Evolutionary conservation across 37 sponge, comb jelly and placozoan genomes (phyloP), one percentile per base, ranked within the genome.

Genomic region (Bolinopsis microptera): DNA sequence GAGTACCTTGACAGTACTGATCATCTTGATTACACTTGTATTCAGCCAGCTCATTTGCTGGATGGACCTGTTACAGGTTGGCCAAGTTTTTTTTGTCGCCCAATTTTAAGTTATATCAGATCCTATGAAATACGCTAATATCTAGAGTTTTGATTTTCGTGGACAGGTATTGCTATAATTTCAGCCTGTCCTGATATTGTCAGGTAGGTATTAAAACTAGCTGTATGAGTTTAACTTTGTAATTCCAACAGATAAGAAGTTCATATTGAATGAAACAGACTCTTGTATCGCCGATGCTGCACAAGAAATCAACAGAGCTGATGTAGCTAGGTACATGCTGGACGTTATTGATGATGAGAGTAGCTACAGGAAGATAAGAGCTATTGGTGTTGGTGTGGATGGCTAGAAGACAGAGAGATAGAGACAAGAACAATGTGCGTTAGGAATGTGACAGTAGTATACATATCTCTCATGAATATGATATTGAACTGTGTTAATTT

Each of bases 321-420:
- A 86, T 38, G 90, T 86, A 26, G 90, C 90, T 26, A 38, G 90
- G 90, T 86, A 86, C 90, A 86, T 86, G 41, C 28, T 86, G 61
- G 41, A 39, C 26, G 61, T 86, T 1, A 39, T 86, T 1, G 48
- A 38, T 3, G 90, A 86, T 27, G 61, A 38, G n/a, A 26, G n/a
- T 0, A 36, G 38, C 9, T 86, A n/a, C 61, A 38, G 90, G 26
- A 86, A 38, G 61, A 30, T 86, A 16, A 38, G 90, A 27, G 90
- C 90, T 18, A 86, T 86, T 27, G 41, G 90, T 25, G 30, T 41
- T 2, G 75, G 26, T n/a, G n/a, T n/a, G 68, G 68, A 67, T 22
- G 21, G 21, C 68, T 67, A 67, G 68, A 67, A n/a, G n/a, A n/a
- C n/a, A n/a, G n/a, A n/a, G n/a, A n/a, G n/a, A n/a, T n/a, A n/a